Percentiles rank a stretch among this genome's conserved stretches.
Conservation (phyloP, 2,888 invertebrate genomes). For the Hypolimnas misippus region DNA sequence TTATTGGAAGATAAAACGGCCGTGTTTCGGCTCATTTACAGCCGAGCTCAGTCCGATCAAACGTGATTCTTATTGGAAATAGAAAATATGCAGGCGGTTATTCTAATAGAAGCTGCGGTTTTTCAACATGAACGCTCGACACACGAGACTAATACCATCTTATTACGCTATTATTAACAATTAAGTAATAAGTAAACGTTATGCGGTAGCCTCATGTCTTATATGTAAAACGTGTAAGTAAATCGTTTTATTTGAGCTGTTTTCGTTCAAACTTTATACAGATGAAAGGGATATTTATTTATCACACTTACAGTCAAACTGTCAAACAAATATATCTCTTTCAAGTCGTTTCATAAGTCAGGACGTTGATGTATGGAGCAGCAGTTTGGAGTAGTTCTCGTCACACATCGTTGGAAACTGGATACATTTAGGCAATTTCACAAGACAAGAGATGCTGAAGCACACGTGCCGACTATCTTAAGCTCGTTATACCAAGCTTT, state of each 20-base stretch:
- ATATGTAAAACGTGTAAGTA: slow-evolving; percentile 3
- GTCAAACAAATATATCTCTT: slow-evolving; percentile 66
- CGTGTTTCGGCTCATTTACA: slow-evolving; percentile 80
- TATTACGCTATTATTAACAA: background rate
- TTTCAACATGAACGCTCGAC: slow-evolving; percentile 15
- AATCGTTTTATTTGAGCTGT: slow-evolving; percentile 18
- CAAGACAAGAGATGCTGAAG: slow-evolving; percentile 55
- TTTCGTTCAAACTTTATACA: slow-evolving; percentile 25
- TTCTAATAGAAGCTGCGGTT: slow-evolving; percentile 21
- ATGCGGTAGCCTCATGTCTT: background rate
- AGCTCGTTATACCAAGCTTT: slow-evolving; percentile 65
- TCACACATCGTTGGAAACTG: slow-evolving; percentile 51
- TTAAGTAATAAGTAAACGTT: background rate
- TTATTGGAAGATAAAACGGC: slow-evolving; percentile 79
- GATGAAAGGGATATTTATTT: slow-evolving; percentile 42
- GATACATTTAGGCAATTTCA: slow-evolving; percentile 68
- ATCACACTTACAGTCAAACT: slow-evolving; percentile 52
- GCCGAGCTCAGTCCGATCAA: slow-evolving; percentile 66
- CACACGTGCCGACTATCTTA: slow-evolving; percentile 76
- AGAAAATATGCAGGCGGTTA: slow-evolving; percentile 57
- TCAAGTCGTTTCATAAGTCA: slow-evolving; percentile 68
- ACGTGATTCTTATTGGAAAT: slow-evolving; percentile 76
- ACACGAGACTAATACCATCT: slow-evolving; percentile 12
- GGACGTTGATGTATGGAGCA: slow-evolving; percentile 71
- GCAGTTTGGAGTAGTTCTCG: slow-evolving; percentile 45